A percentile compares a stretch with the other conserved stretches of the same genome.
Evolutionary conservation across 2,888 invertebrate genomes (phyloP).

Genomic region (Tipula vernalis): DNA sequence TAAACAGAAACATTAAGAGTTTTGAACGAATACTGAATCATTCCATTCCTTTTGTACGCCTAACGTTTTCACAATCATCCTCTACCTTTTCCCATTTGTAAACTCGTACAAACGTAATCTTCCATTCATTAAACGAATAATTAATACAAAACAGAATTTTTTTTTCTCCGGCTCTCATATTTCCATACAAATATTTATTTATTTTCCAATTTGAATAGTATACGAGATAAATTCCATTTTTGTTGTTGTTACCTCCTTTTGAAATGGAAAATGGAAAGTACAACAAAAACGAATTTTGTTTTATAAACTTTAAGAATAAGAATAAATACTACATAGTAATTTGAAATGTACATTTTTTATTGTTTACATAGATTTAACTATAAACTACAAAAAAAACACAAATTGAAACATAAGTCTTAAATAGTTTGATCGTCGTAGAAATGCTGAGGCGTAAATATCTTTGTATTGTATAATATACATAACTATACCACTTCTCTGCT

Average conservation of each 20-base stretch:
- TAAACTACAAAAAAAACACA: neutral
- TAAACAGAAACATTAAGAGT: neutral
- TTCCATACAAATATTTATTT: neutral
- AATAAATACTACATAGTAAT: neutral
- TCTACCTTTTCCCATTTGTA: neutral
- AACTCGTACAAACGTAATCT: neutral
- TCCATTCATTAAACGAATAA: neutral
- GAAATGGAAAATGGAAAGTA: neutral
- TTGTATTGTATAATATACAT: neutral
- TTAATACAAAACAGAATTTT: neutral
- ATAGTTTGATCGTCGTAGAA: neutral
- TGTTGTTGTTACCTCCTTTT: neutral
- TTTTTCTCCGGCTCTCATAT: neutral
- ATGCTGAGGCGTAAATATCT: neutral
- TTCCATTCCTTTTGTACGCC: neutral
- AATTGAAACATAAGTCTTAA: neutral
- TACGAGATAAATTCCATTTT: neutral
- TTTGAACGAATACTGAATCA: neutral
- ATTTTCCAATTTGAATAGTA: neutral
- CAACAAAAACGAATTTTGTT: neutral
- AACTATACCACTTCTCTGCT: neutral
- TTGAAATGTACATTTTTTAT: neutral
- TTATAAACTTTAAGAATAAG: neutral
- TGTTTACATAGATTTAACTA: neutral
- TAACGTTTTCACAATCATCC: neutral